These are phyloP conservation scores for Penaeus japonicus DNA, from an alignment of 1,140 invertebrate species.

Conservation along the genomic window DNA sequence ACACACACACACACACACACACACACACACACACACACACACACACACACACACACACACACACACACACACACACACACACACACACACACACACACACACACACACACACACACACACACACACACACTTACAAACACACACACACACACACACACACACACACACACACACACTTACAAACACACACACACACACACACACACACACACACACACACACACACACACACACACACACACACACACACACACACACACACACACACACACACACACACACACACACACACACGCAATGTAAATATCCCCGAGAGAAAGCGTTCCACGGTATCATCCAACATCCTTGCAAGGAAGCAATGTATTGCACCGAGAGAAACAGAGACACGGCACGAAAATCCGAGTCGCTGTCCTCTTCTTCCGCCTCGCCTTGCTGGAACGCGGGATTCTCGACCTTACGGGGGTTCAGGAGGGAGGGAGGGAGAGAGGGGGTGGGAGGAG, in stretches of 20 bases:
- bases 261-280: conserved; percentile 21
- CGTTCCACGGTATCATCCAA: too few species aligned
- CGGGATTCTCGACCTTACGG: too few species aligned
- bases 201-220: not conserved
- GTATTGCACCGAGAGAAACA: too few species aligned
- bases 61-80: not conserved
- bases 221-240: conserved; percentile 26
- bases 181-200: conserved; percentile 27
- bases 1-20: too few species aligned
- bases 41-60: not conserved
- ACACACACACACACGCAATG: conserved; percentile 16
- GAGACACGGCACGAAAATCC: not conserved
- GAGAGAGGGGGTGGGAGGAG: too few species aligned
- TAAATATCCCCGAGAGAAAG: too few species aligned
- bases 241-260: conserved; percentile 23
- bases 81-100: not conserved
- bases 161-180: conserved; percentile 6
- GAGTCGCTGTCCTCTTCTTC: not conserved
- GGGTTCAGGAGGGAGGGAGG: too few species aligned
- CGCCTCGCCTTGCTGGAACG: not conserved
- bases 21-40: too few species aligned
- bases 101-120: not conserved
- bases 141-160: not conserved
- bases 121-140: not conserved
- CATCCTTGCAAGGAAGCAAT: too few species aligned